Percentiles rank a stretch among this genome's conserved stretches.
phyloP scores from a whole-genome alignment of 2,888 invertebrate species.

The Campoplex nolae region DNA sequence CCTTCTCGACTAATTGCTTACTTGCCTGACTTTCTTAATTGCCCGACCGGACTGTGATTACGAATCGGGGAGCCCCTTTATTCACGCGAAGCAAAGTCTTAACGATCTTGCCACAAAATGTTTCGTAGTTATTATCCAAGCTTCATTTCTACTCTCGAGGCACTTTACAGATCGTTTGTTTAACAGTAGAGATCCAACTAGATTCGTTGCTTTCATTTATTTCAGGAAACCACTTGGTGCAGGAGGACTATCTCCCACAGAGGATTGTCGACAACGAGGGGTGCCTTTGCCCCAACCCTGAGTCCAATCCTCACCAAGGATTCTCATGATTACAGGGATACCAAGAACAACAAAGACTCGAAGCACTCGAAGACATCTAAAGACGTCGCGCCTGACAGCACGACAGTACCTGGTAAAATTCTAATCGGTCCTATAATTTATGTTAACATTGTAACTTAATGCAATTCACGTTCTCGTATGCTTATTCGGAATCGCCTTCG shows the following conservation, averaged over 20 bases:
- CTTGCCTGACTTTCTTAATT: background rate
- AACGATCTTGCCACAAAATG: background rate
- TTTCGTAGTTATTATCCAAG: no score
- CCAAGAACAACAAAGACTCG: slow-evolving; percentile 68
- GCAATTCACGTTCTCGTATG: background rate
- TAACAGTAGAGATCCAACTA: background rate
- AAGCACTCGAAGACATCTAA: slow-evolving; percentile 68
- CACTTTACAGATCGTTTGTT: background rate
- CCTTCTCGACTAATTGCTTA: background rate
- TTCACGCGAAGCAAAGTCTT: background rate
- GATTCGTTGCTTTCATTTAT: slow-evolving; percentile 60
- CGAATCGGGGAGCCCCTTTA: background rate
- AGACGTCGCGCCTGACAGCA: slow-evolving; percentile 67
- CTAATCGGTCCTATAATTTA: slow-evolving; percentile 20
- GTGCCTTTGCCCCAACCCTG: slow-evolving; percentile 77
- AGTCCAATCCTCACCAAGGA: slow-evolving; percentile 79
- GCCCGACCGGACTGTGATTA: background rate
- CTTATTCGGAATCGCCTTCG: background rate
- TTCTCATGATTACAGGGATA: slow-evolving; percentile 69
- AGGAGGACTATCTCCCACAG: slow-evolving; percentile 85
- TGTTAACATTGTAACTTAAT: background rate
- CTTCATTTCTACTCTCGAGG: no score
- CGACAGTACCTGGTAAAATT: slow-evolving; percentile 66
- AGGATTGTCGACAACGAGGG: slow-evolving; percentile 76
- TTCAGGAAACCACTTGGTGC: slow-evolving; percentile 88